These are phyloP conservation scores for Halichoerus grypus DNA, from an alignment of 2,113 vertebrate species.

Conservation along the genomic window DNA sequence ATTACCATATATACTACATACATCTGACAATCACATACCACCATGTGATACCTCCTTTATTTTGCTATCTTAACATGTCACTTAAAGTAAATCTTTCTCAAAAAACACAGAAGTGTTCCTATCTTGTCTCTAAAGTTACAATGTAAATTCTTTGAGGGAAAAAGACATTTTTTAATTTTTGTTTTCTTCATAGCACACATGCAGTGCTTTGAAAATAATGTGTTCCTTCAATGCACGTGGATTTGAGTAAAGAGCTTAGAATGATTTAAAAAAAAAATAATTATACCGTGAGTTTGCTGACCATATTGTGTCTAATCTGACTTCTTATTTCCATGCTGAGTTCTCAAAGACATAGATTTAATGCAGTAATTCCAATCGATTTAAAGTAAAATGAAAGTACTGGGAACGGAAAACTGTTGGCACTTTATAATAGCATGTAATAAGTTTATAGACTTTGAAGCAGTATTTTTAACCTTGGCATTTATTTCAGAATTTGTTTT, in stretches of 20 bases:
- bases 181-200: slow-evolving; percentile 28
- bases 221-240: slow-evolving; percentile 20
- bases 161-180: background rate
- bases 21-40: background rate
- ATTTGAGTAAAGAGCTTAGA: slow-evolving; percentile 40
- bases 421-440: slow-evolving; percentile 62
- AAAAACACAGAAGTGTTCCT: background rate
- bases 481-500: slow-evolving; percentile 72
- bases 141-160: slow-evolving; percentile 50
- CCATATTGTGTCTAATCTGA: slow-evolving; percentile 53
- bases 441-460: slow-evolving; percentile 61
- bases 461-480: slow-evolving; percentile 64
- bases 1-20: background rate
- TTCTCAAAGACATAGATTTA: slow-evolving; percentile 66
- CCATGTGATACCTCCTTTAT: background rate
- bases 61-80: background rate
- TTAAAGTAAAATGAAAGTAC: slow-evolving; percentile 54
- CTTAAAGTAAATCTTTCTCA: background rate
- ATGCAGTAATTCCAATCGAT: slow-evolving; percentile 45
- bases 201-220: background rate
- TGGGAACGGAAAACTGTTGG: slow-evolving; percentile 41
- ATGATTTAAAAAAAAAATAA: slow-evolving; percentile 52
- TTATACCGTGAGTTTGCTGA: background rate
- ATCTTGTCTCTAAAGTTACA: slow-evolving; percentile 28
- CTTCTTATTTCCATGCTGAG: slow-evolving; percentile 54